Evolutionary conservation across 2,888 invertebrate species (phyloP).

Genomic region (Leucophora obtusa): DNA sequence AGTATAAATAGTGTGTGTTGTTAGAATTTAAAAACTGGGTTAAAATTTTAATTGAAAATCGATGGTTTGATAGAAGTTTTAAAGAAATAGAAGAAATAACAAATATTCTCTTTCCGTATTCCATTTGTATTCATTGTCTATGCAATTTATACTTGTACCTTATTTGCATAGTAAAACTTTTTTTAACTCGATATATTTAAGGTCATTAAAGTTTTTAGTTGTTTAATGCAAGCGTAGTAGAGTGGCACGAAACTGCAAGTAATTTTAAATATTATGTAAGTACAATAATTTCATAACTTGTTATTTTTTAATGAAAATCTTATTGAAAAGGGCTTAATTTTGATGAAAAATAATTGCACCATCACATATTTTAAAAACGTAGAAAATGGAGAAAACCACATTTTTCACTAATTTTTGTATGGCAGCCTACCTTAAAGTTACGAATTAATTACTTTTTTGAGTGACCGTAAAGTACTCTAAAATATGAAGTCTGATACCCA

Average conservation of each 20-base stretch:
- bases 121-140: slow-evolving; percentile 59
- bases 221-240: not conserved
- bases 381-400: no score
- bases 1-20: not conserved
- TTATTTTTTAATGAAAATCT: no score
- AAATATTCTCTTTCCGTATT: slow-evolving; percentile 10
- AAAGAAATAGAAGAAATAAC: slow-evolving; percentile 14
- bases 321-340: no score
- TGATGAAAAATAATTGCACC: no score
- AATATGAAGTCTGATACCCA: no score
- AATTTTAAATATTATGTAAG: no score
- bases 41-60: slow-evolving; percentile 64
- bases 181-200: slow-evolving; percentile 26
- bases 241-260: not conserved
- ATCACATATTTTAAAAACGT: no score
- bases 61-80: slow-evolving; percentile 60
- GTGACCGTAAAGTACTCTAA: no score
- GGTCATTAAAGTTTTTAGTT: slow-evolving; percentile 33
- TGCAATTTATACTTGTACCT: slow-evolving; percentile 35
- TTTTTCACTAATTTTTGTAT: no score
- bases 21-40: slow-evolving; percentile 45
- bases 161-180: slow-evolving; percentile 3
- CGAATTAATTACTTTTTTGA: no score
- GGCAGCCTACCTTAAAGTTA: no score
- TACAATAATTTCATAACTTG: no score